Evolutionary conservation across 2,888 invertebrate genomes (phyloP).

Genomic region (Nomada goodeniana): DNA sequence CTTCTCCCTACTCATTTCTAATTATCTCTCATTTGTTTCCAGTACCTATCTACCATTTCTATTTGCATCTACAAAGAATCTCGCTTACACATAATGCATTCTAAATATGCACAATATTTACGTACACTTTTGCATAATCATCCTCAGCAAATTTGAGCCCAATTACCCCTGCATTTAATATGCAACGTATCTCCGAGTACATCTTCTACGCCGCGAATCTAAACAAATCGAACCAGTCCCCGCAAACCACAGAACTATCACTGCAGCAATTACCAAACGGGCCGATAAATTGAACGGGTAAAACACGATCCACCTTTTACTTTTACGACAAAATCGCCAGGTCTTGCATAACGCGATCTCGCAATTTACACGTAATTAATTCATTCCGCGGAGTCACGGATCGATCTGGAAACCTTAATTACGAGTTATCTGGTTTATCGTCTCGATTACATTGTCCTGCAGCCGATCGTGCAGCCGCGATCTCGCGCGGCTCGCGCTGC

Average conservation of each 20-base stretch:
- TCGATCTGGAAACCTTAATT: constrained; percentile 67
- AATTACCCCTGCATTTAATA: too few species aligned
- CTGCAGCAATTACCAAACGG: not conserved
- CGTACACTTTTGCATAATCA: not conserved
- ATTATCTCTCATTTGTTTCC: too few species aligned
- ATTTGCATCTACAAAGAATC: too few species aligned
- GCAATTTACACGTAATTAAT: constrained; percentile 58
- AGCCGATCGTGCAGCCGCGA: constrained; percentile 53
- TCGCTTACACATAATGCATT: too few species aligned
- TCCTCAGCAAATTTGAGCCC: not conserved
- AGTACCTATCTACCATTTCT: too few species aligned
- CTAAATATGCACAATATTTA: too few species aligned
- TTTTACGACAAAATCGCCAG: constrained; percentile 35
- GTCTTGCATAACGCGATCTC: constrained; percentile 36
- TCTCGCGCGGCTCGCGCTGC: constrained; percentile 34
- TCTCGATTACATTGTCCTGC: constrained; percentile 66
- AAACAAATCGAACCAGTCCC: not conserved
- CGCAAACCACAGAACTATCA: not conserved
- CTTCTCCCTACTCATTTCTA: too few species aligned
- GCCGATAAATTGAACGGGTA: constrained; percentile 17
- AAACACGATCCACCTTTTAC: constrained; percentile 29
- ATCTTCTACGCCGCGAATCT: not conserved
- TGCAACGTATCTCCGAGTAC: too few species aligned
- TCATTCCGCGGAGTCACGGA: constrained; percentile 44
- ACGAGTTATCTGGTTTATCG: constrained; percentile 61